Base-by-base conservation (phyloP, 2,797 vertebrate genomes). In the Loris lydekkerianus region DNA sequence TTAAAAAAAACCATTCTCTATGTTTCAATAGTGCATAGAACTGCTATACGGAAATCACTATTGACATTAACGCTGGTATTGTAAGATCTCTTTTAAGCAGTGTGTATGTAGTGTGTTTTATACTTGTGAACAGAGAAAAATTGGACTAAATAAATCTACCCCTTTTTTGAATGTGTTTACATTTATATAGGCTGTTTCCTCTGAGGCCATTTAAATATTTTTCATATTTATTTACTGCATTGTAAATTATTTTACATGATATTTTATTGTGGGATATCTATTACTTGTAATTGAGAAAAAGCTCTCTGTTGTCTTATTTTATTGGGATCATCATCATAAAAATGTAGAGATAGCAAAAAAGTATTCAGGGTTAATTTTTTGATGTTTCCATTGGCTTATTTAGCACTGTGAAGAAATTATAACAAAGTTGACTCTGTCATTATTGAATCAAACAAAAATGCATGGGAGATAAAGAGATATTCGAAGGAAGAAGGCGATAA, bases 361-460 rank as follows among this genome's bases (percentile, higher is more conserved):
- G 29, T 61, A 9, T 60, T 37, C 77, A 46, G 5, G 7, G 5
- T 46, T 86, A 77, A 27, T 63, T 61, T 70, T 88, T 27, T 58
- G 34, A 29, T 72, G 63, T 46, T 73, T 34, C 31, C 65, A 65
- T 72, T 87, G 80, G 4, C 34, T 40, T 78, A 3, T 37, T 96
- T 94, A 29, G 7, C 29, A 53, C 13, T 84, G 17, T 84, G 37
- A 96, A 80, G 78, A 63, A 83, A 77, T 77, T 83, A 17, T 69
- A 34, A 91, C 63, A 43, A 91, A 82, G n/a, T 72, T 83, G 34
- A 6, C 20, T 82, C 27, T 31, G n/a, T 56, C 8, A 29, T 27
- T 63, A 37, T 2, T 37, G 61, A 31, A 3, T 76, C n/a, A 76
- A 69, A 67, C 5, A 70, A 80, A 87, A 46, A 46, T 31, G 13